Conservation (phyloP, 2,113 vertebrate genomes). For the Zosterops borbonicus region DNA sequence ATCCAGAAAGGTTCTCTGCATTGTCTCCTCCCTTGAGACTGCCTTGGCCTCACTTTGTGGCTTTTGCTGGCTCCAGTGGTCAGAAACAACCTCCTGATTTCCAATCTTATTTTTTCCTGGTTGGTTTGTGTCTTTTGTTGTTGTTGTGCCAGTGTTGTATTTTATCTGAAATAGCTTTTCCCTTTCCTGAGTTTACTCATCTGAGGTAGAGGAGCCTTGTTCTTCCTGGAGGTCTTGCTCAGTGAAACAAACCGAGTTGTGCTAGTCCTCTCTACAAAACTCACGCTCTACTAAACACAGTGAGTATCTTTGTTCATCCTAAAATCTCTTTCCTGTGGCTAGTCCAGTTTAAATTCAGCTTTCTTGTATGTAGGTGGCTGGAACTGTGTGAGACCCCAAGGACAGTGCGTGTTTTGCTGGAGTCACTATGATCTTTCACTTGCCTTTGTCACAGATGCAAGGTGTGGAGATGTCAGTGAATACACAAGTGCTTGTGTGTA, state of each 20-base stretch:
- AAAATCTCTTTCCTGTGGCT: not conserved
- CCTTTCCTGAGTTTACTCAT: not conserved
- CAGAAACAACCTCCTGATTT: not conserved
- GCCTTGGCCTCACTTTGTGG: not conserved
- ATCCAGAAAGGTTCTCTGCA: not conserved
- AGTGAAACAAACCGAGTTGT: not conserved
- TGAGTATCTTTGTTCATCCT: not conserved
- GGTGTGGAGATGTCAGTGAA: not conserved
- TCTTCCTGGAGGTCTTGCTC: not conserved
- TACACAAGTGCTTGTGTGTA: not conserved
- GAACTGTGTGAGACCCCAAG: not conserved
- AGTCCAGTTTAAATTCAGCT: not conserved
- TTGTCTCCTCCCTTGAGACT: not conserved
- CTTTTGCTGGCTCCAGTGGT: not conserved
- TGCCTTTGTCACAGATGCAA: not conserved
- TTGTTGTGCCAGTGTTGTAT: not conserved
- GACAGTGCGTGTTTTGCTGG: not conserved
- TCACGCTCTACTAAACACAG: not conserved
- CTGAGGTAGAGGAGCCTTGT: not conserved
- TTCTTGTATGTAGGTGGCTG: not conserved
- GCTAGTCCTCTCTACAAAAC: not conserved
- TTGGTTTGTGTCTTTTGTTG: not conserved
- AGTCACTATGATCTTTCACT: not conserved
- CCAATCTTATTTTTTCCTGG: not conserved
- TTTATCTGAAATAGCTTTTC: not conserved